phyloP scores from a whole-genome alignment of 2,888 invertebrate species.

The Catocala fraxini region DNA sequence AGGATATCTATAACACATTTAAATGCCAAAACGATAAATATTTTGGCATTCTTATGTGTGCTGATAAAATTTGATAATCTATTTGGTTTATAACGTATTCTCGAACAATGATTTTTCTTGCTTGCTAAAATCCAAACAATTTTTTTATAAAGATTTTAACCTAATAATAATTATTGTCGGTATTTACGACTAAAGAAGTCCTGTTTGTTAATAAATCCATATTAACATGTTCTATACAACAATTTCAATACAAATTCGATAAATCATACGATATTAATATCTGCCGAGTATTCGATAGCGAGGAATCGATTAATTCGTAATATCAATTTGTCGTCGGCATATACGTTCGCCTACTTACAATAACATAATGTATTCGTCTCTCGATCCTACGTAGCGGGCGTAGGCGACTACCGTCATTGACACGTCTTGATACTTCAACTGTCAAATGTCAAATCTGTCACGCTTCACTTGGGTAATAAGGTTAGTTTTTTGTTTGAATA shows the following conservation, averaged over 20 bases:
- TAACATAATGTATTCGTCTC: conserved; percentile 81
- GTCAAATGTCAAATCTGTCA: conserved; percentile 46
- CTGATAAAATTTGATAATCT: too few relatives aligned
- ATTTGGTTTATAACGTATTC: too few relatives aligned
- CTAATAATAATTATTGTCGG: too few relatives aligned
- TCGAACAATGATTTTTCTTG: too few relatives aligned
- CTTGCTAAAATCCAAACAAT: too few relatives aligned
- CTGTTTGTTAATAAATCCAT: conserved; percentile 1
- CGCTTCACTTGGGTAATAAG: conserved; percentile 22
- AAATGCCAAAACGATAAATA: too few relatives aligned
- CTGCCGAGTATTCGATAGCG: conserved; percentile 49
- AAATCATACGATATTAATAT: conserved; percentile 48
- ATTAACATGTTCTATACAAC: conserved; percentile 8
- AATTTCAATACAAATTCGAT: conserved; percentile 15
- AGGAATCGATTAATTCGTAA: conserved; percentile 81
- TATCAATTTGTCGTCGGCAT: conserved; percentile 83
- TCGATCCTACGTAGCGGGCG: conserved; percentile 77
- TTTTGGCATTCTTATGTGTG: too few relatives aligned
- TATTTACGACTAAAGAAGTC: too few relatives aligned
- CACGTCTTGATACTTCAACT: conserved; percentile 70
- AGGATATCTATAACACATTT: too few relatives aligned
- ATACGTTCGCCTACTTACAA: conserved; percentile 80
- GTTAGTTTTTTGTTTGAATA: neutral
- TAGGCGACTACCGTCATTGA: conserved; percentile 69
- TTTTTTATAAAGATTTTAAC: too few relatives aligned